Evolutionary conservation across 2,888 invertebrate species (phyloP).

Genomic region (Phanerotoma sp.): DNA sequence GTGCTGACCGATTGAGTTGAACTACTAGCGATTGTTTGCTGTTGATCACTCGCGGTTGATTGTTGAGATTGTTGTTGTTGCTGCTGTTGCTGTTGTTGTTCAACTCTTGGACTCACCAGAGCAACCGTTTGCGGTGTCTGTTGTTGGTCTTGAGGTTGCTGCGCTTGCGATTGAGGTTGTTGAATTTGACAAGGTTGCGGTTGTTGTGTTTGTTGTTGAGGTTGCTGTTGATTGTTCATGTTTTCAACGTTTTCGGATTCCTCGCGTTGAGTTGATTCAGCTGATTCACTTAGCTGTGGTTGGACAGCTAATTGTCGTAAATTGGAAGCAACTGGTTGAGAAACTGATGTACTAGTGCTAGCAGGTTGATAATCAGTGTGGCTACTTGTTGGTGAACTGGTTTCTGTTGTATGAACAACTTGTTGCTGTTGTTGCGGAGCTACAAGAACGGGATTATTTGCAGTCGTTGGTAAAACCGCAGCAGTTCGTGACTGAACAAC

Average conservation of each 20-base stretch:
- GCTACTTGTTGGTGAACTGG: constrained; percentile 72
- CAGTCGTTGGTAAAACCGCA: constrained; percentile 78
- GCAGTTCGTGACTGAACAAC: constrained; percentile 70
- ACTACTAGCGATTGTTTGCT: constrained; percentile 58
- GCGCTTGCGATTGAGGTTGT: constrained; percentile 35
- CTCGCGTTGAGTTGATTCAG: constrained; percentile 61
- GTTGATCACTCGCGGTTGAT: constrained; percentile 49
- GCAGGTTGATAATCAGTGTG: constrained; percentile 86
- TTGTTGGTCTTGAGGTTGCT: constrained; percentile 37
- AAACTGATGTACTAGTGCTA: constrained; percentile 67
- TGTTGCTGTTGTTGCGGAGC: constrained; percentile 61
- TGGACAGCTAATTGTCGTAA: constrained; percentile 70
- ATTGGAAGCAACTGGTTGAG: constrained; percentile 60
- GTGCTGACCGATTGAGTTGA: constrained; percentile 71
- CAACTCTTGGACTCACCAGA: constrained; percentile 51
- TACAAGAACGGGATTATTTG: constrained; percentile 56
- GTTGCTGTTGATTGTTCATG: constrained; percentile 38
- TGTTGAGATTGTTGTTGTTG: constrained; percentile 45
- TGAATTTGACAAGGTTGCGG: constrained; percentile 27
- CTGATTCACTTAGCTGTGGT: constrained; percentile 60
- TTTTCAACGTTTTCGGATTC: constrained; percentile 60
- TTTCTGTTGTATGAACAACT: constrained; percentile 56
- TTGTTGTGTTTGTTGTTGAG: constrained; percentile 37
- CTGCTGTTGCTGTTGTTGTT: constrained; percentile 49
- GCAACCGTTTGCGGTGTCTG: constrained; percentile 54